A percentile compares a stretch with the other conserved stretches of the same genome.
Evolutionary conservation across 2,113 vertebrate genomes (phyloP).

Genomic region (Plecotus auritus): DNA sequence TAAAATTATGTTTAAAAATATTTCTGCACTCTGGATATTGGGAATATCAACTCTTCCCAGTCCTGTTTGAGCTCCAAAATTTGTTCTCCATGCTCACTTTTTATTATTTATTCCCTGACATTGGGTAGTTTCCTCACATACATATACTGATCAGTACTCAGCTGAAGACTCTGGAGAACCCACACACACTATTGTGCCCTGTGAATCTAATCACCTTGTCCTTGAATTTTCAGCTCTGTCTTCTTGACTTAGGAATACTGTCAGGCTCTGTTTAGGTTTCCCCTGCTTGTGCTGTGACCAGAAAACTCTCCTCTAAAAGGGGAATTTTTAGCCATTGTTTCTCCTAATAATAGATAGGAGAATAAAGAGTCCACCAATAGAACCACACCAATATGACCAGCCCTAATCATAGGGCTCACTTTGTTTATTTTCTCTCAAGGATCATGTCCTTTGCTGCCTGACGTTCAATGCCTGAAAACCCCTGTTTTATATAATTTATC

Average conservation of each 20-base stretch:
- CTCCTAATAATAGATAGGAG: too few relatives aligned
- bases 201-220: not conserved
- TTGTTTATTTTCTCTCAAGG: conserved; percentile 4
- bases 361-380: too few relatives aligned
- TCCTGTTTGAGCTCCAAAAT: not conserved
- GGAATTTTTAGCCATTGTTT: too few relatives aligned
- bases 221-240: not conserved
- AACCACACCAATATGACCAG: too few relatives aligned
- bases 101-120: not conserved
- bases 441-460: not conserved
- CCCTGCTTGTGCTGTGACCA: not conserved
- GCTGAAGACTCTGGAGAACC: not conserved
- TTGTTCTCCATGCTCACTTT: not conserved
- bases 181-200: not conserved
- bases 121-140: not conserved
- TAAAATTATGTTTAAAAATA: not conserved
- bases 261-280: not conserved
- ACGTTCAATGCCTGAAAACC: not conserved
- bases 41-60: not conserved
- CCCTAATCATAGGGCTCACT: not conserved
- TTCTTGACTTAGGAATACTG: not conserved
- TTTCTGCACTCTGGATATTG: not conserved
- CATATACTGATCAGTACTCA: not conserved
- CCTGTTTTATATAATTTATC: not conserved
- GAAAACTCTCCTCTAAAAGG: not conserved